These are phyloP conservation scores for Leptura quadrifasciata DNA, from an alignment of 2,888 invertebrate genomes.

Conservation along the genomic window DNA sequence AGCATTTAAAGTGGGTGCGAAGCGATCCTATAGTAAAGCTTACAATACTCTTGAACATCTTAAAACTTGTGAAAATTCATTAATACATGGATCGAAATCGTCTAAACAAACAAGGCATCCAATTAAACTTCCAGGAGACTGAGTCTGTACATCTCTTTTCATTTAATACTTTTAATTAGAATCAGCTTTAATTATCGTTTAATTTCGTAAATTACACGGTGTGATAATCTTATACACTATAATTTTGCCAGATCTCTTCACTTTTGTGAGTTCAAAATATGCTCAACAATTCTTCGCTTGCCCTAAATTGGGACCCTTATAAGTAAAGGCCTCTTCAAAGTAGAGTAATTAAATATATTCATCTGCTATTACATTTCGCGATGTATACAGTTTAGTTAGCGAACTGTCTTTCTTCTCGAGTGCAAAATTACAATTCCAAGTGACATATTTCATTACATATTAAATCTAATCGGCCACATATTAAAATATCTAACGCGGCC, in stretches of 20 bases:
- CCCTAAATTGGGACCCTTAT: slow-evolving; percentile 34
- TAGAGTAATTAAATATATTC: slow-evolving; percentile 27
- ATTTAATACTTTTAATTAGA: slow-evolving; percentile 63
- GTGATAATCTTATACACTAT: slow-evolving; percentile 54
- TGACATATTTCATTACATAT: too few species aligned
- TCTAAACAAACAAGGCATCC: slow-evolving; percentile 43
- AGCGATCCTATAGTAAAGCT: slow-evolving; percentile 18
- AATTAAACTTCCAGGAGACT: slow-evolving; percentile 60
- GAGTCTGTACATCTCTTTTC: slow-evolving; percentile 61
- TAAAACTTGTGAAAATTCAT: slow-evolving; percentile 46
- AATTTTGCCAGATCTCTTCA: slow-evolving; percentile 54
- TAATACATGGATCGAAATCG: slow-evolving; percentile 47
- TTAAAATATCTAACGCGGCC: too few species aligned
- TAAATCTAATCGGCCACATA: too few species aligned
- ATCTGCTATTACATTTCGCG: slow-evolving; percentile 17
- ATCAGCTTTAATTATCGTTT: slow-evolving; percentile 63
- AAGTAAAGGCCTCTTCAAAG: slow-evolving; percentile 48
- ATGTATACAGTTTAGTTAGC: background rate
- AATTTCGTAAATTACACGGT: slow-evolving; percentile 61
- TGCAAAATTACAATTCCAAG: background rate
- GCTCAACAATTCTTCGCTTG: slow-evolving; percentile 29
- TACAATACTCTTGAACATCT: slow-evolving; percentile 23
- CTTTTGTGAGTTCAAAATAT: slow-evolving; percentile 34
- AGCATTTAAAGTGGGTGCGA: slow-evolving; percentile 13
- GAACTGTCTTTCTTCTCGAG: background rate